phyloP scores from a whole-genome alignment of 2,888 invertebrate species.

The Cataglyphis cursor region DNA sequence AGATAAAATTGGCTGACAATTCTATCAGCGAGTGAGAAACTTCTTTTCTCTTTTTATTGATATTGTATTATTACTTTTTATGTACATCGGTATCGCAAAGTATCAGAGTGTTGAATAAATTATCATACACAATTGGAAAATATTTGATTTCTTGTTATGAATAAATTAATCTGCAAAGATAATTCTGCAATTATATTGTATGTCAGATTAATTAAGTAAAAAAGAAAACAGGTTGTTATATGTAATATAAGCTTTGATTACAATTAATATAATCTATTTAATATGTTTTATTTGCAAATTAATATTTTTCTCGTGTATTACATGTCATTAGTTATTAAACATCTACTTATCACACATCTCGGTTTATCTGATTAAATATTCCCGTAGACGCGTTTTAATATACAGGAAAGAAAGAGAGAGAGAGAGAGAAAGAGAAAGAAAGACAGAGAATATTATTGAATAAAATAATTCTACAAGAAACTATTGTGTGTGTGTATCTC shows the following conservation, averaged over 20 bases:
- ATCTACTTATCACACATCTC: constrained; percentile 22
- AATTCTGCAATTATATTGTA: background rate
- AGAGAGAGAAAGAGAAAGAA: background rate
- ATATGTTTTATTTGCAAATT: background rate
- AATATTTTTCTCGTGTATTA: background rate
- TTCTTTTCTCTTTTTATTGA: background rate
- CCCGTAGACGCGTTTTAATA: background rate
- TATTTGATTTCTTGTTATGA: background rate
- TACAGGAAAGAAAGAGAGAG: background rate
- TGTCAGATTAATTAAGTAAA: background rate
- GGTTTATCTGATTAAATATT: constrained; percentile 32
- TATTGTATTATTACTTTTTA: background rate
- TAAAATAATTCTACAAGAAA: constrained; percentile 1
- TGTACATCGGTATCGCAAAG: background rate
- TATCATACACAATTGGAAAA: background rate
- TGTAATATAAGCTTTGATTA: background rate
- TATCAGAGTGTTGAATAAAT: background rate
- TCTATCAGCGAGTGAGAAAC: constrained; percentile 15
- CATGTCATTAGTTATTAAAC: background rate
- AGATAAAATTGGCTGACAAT: constrained; percentile 23
- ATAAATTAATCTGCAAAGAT: background rate
- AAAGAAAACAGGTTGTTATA: background rate
- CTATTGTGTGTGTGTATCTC: background rate
- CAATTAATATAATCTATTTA: background rate
- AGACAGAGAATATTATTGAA: background rate